phyloP scores from a whole-genome alignment of 2,888 invertebrate genomes.

The Eupithecia centaureata region DNA sequence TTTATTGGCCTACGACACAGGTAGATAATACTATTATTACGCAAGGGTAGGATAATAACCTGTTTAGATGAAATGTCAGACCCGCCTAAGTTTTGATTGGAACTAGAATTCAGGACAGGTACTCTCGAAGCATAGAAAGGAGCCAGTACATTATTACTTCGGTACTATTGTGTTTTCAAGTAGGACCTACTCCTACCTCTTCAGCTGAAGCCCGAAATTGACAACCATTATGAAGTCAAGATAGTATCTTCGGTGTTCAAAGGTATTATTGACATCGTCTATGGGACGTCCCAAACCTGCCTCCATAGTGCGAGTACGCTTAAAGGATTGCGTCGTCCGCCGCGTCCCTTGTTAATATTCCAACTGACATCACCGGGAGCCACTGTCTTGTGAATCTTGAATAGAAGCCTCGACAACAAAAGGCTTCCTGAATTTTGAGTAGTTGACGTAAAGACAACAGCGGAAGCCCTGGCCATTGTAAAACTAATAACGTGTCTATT shows the following conservation, averaged over 20 bases:
- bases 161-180: not conserved
- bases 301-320: slow-evolving; percentile 46
- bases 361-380: slow-evolving; percentile 67
- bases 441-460: slow-evolving; percentile 62
- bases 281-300: slow-evolving; percentile 6
- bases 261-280: slow-evolving; percentile 41
- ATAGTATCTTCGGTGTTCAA: slow-evolving; percentile 21
- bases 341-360: slow-evolving; percentile 75
- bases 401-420: slow-evolving; percentile 70
- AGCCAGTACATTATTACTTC: not conserved
- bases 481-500: slow-evolving; percentile 58
- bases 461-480: slow-evolving; percentile 52
- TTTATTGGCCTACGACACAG: slow-evolving; percentile 7
- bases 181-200: not conserved
- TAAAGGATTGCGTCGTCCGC: slow-evolving; percentile 64
- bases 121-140: not conserved
- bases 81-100: not conserved
- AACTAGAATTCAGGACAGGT: not conserved
- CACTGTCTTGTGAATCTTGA: slow-evolving; percentile 72
- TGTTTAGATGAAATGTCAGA: not conserved
- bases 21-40: not conserved
- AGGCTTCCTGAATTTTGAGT: slow-evolving; percentile 73
- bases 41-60: not conserved
- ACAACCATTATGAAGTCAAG: slow-evolving; percentile 12
- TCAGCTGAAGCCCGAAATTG: not conserved